Conservation (phyloP, 1,140 invertebrate genomes). For the Mylabris phalerata region DNA sequence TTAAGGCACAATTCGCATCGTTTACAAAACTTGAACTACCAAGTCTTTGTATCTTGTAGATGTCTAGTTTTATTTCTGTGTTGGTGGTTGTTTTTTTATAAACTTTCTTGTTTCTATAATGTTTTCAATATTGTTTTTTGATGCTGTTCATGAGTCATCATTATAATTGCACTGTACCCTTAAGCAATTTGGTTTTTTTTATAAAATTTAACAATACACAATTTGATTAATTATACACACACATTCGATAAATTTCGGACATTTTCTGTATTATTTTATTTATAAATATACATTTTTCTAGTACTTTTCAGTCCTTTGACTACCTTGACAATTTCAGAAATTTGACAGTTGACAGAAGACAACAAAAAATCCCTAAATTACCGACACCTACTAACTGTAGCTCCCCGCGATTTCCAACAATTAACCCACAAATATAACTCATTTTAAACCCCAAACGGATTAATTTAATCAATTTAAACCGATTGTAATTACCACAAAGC, state of each 20-base stretch:
- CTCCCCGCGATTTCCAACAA: too few relatives aligned
- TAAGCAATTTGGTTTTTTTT: neutral
- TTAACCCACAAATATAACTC: too few relatives aligned
- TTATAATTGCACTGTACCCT: slow-evolving; percentile 9
- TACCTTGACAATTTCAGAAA: slow-evolving; percentile 1
- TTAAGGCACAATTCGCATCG: too few relatives aligned
- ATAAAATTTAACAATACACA: neutral
- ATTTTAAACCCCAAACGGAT: too few relatives aligned
- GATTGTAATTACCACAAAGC: too few relatives aligned
- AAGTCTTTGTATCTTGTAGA: too few relatives aligned
- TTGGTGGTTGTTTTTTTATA: too few relatives aligned
- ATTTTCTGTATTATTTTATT: neutral
- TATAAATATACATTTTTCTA: neutral
- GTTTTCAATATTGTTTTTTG: slow-evolving; percentile 10
- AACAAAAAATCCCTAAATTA: neutral
- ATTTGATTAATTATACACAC: slow-evolving; percentile 4
- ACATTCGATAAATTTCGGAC: neutral
- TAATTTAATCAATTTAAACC: too few relatives aligned
- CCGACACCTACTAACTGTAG: slow-evolving; percentile 41
- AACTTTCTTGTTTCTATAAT: neutral
- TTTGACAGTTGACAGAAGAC: slow-evolving; percentile 4
- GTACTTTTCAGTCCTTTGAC: slow-evolving; percentile 4
- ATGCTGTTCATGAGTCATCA: slow-evolving; percentile 12
- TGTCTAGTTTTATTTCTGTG: too few relatives aligned
- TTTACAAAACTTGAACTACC: too few relatives aligned